phyloP scores from a whole-genome alignment of 2,113 vertebrate genomes.

The Sinocyclocheilus maitianheensis region DNA sequence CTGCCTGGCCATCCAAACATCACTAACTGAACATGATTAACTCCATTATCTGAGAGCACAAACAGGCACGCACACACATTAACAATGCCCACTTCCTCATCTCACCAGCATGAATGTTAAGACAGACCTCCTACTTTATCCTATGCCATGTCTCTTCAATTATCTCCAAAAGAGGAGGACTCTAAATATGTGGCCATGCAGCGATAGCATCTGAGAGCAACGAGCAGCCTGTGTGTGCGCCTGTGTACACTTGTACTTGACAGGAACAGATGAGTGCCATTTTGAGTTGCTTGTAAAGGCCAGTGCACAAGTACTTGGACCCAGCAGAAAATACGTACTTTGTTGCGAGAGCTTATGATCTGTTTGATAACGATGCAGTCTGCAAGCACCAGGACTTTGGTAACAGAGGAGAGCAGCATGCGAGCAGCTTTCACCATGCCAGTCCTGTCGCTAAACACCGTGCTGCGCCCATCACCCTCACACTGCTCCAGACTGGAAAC shows the following conservation, averaged over 20 bases:
- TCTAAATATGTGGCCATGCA: slow-evolving; percentile 49
- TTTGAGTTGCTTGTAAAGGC: neutral
- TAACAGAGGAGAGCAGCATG: slow-evolving; percentile 93
- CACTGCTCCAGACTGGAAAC: slow-evolving; percentile 72
- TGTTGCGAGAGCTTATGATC: slow-evolving; percentile 95
- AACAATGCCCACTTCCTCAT: slow-evolving; percentile 22
- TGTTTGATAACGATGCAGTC: slow-evolving; percentile 98
- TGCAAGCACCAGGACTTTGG: slow-evolving; percentile 93
- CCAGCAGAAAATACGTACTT: slow-evolving; percentile 75
- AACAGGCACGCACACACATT: slow-evolving; percentile 19
- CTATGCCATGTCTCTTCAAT: slow-evolving; percentile 66
- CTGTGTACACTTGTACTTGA: slow-evolving; percentile 4
- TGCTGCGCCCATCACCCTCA: slow-evolving; percentile 79
- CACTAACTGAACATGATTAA: slow-evolving; percentile 70
- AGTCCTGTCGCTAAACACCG: slow-evolving; percentile 89
- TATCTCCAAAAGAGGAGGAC: slow-evolving; percentile 54
- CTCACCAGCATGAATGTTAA: slow-evolving; percentile 28
- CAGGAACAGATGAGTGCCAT: neutral
- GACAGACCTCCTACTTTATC: slow-evolving; percentile 28
- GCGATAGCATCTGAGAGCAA: slow-evolving; percentile 57
- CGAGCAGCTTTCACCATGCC: slow-evolving; percentile 94
- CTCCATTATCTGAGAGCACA: slow-evolving; percentile 48
- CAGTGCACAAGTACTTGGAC: slow-evolving; percentile 8
- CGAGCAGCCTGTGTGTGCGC: neutral
- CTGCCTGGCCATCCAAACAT: slow-evolving; percentile 66